Evolutionary conservation across 1,140 invertebrate species (phyloP).

Genomic region (Sminthurinus signatus): DNA sequence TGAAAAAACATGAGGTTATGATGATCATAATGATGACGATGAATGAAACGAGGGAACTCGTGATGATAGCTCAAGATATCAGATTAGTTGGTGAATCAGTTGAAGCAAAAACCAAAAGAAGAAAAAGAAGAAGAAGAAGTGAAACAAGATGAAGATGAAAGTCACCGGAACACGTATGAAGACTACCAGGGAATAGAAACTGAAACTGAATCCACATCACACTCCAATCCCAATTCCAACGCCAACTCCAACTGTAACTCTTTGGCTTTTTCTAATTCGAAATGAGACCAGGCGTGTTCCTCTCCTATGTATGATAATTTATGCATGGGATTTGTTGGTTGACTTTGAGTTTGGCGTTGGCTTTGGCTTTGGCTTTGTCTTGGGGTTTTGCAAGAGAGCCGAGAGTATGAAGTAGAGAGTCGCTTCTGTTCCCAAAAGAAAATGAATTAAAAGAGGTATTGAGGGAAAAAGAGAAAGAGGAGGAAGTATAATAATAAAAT

Average conservation of each 20-base stretch:
- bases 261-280: too few species aligned
- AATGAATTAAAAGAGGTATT: neutral
- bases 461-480: neutral
- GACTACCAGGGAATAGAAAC: neutral
- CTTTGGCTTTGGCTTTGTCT: neutral
- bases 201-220: too few species aligned
- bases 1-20: neutral
- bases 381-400: neutral
- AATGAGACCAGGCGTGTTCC: too few species aligned
- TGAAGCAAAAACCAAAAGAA: neutral
- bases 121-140: neutral
- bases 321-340: slow-evolving; percentile 15
- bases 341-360: neutral
- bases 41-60: neutral
- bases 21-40: neutral
- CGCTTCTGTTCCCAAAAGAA: neutral
- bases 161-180: neutral
- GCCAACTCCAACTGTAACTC: too few species aligned
- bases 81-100: neutral
- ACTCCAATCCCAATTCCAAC: too few species aligned
- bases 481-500: too few species aligned
- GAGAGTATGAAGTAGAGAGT: neutral
- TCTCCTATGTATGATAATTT: slow-evolving; percentile 14
- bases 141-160: neutral
- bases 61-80: slow-evolving; percentile 14